Conservation (phyloP, 1,140 invertebrate genomes). For the Zaprionus davidi region DNA sequence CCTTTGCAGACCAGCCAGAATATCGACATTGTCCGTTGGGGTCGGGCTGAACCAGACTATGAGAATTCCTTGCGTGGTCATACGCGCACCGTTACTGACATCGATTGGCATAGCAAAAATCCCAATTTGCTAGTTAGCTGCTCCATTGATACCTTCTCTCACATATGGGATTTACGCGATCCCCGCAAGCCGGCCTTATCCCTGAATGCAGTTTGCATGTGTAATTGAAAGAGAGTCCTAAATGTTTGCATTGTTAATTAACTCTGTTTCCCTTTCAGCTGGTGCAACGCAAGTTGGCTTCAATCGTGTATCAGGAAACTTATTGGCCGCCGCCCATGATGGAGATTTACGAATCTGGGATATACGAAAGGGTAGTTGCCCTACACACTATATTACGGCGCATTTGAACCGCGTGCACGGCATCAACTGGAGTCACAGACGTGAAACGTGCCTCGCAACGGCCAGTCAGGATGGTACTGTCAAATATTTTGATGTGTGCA, state of each 20-base stretch:
- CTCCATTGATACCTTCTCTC: constrained; percentile 96
- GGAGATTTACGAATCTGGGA: constrained; percentile 98
- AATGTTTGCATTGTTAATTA: neutral
- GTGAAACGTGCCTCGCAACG: constrained; percentile 94
- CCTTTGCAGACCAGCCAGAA: constrained; percentile 90
- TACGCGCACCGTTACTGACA: constrained; percentile 94
- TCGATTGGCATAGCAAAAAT: constrained; percentile 96
- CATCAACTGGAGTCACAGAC: constrained; percentile 95
- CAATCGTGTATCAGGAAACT: constrained; percentile 92
- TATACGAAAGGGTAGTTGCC: constrained; percentile 93
- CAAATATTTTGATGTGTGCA: constrained; percentile 96
- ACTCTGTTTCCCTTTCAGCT: constrained; percentile 85
- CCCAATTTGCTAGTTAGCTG: constrained; percentile 95
- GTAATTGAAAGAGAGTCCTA: constrained; percentile 41
- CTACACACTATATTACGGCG: constrained; percentile 96
- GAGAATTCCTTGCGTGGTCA: constrained; percentile 92
- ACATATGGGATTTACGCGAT: constrained; percentile 97
- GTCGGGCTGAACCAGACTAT: constrained; percentile 88
- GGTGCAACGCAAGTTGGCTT: constrained; percentile 97
- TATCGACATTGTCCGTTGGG: constrained; percentile 93
- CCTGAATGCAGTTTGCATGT: constrained; percentile 89
- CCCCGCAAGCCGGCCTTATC: constrained; percentile 91
- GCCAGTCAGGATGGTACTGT: constrained; percentile 97
- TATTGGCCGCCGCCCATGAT: constrained; percentile 96
- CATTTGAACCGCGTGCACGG: constrained; percentile 97